Conservation (phyloP, 2,113 vertebrate genomes). For the Narcine bancroftii region DNA sequence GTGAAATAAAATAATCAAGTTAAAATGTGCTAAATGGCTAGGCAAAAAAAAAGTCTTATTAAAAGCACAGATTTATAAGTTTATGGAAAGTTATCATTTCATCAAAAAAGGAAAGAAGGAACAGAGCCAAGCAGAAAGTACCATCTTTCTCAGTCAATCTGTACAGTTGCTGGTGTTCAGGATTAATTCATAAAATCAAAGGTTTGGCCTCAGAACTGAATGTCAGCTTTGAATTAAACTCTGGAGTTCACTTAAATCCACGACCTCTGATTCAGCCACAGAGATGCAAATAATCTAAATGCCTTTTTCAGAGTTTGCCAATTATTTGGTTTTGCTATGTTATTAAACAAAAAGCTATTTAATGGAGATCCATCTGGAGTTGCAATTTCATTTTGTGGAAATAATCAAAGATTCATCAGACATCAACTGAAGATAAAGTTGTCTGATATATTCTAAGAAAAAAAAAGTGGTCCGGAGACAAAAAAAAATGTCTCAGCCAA, state of each 20-base stretch:
- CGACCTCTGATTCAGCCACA: neutral
- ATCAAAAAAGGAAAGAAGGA: neutral
- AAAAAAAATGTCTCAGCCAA: neutral
- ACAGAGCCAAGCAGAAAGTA: neutral
- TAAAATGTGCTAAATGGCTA: neutral
- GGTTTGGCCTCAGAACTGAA: too few relatives aligned
- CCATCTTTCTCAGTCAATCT: neutral
- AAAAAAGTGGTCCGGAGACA: neutral
- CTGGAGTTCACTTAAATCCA: neutral
- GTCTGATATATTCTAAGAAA: neutral
- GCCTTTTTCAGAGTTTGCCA: neutral
- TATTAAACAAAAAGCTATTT: neutral
- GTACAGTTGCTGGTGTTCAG: neutral
- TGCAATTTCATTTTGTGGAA: neutral
- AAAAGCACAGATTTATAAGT: neutral
- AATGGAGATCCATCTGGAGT: neutral
- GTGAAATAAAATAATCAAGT: neutral
- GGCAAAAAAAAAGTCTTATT: neutral
- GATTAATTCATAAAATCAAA: too few relatives aligned
- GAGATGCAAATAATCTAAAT: neutral
- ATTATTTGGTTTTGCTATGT: neutral
- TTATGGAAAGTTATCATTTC: neutral
- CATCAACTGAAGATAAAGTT: neutral
- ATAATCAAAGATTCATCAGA: neutral
- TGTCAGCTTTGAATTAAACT: neutral